Conservation (phyloP, 2,113 vertebrate species). For the Taurulus bubalis region DNA sequence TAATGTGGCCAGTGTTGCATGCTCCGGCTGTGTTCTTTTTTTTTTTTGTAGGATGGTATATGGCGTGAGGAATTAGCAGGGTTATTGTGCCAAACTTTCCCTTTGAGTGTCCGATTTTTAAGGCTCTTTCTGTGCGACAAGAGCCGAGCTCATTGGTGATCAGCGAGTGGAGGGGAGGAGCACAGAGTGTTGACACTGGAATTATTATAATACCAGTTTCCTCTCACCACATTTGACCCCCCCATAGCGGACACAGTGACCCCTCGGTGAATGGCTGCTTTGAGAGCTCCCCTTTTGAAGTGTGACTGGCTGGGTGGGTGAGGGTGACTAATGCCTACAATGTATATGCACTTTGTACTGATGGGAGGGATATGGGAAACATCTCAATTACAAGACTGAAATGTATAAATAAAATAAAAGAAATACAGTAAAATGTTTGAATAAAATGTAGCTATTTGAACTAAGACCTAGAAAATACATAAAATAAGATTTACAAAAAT, state of each 20-base stretch:
- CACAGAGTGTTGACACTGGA: constrained; percentile 51
- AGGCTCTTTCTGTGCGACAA: constrained; percentile 47
- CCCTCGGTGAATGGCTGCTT: constrained; percentile 71
- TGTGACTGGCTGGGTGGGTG: constrained; percentile 56
- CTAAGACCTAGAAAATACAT: too few relatives aligned
- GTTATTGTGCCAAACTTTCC: constrained; percentile 55
- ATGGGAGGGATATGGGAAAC: constrained; percentile 33
- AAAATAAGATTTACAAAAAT: neutral
- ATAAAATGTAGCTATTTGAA: neutral
- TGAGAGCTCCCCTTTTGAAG: constrained; percentile 67
- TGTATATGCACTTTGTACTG: constrained; percentile 67
- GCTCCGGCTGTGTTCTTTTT: constrained; percentile 26
- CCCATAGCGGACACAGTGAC: constrained; percentile 43
- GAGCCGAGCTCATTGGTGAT: constrained; percentile 41
- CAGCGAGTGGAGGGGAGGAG: constrained; percentile 4
- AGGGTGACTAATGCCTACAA: constrained; percentile 58
- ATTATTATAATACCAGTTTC: constrained; percentile 62
- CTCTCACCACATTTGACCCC: constrained; percentile 54
- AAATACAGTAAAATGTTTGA: neutral
- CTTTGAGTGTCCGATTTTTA: constrained; percentile 66
- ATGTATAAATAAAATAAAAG: neutral
- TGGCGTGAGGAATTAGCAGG: constrained; percentile 46
- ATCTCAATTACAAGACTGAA: neutral
- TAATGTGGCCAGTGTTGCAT: constrained; percentile 68
- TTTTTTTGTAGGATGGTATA: neutral